Percentiles rank a stretch among this genome's conserved stretches.
Conservation (phyloP, 2,797 vertebrate genomes). For the Nyctalus aviator region DNA sequence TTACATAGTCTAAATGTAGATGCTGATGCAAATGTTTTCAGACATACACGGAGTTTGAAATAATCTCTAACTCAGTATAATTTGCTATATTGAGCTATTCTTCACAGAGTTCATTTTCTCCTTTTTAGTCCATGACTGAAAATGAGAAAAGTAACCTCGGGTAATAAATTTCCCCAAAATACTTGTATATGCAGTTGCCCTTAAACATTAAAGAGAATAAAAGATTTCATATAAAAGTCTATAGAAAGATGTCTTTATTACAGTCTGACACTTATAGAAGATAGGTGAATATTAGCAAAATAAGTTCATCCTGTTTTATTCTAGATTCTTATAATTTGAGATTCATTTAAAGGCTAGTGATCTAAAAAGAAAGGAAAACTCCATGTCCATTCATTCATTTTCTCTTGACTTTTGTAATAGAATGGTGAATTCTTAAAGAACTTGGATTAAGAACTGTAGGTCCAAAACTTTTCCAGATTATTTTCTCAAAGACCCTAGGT, state of each 20-base stretch:
- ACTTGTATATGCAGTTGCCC: slow-evolving; percentile 57
- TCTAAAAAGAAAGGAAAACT: slow-evolving; percentile 32
- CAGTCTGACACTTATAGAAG: slow-evolving; percentile 8
- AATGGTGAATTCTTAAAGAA: slow-evolving; percentile 18
- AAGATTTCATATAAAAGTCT: slow-evolving; percentile 68
- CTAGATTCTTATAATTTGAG: slow-evolving; percentile 4
- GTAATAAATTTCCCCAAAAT: slow-evolving; percentile 49
- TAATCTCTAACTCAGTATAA: slow-evolving; percentile 61
- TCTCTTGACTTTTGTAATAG: background rate
- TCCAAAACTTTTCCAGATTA: slow-evolving; percentile 19
- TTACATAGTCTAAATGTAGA: slow-evolving; percentile 55
- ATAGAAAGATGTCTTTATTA: slow-evolving; percentile 72
- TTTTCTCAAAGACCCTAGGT: background rate
- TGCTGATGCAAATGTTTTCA: slow-evolving; percentile 56
- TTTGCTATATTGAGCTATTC: slow-evolving; percentile 55
- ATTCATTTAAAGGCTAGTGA: background rate
- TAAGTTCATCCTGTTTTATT: slow-evolving; percentile 40
- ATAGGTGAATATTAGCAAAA: slow-evolving; percentile 26
- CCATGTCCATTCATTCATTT: slow-evolving; percentile 5
- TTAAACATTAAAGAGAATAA: slow-evolving; percentile 76
- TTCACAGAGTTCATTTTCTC: slow-evolving; percentile 51
- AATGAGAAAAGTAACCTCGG: slow-evolving; percentile 58
- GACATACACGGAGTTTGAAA: slow-evolving; percentile 54
- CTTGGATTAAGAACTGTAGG: background rate
- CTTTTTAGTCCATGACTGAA: slow-evolving; percentile 44